Base-by-base conservation (phyloP, 2,113 vertebrate genomes). In the Gavia stellata region DNA sequence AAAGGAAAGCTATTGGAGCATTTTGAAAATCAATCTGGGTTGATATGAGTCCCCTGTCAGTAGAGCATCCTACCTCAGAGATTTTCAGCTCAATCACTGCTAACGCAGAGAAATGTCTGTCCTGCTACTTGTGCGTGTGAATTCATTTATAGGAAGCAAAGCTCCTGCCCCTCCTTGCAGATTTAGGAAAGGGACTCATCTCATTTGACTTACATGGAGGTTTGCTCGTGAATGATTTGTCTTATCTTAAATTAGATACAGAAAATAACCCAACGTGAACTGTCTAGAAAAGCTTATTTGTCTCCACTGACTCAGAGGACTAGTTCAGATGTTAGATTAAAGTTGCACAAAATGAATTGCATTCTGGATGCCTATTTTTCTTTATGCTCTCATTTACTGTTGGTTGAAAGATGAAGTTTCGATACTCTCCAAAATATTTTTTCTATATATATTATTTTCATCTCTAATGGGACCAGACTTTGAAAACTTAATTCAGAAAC, bases 401-500 rank as follows among this genome's bases (percentile, higher is more conserved):
- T 83, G 38, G 17, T 49, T 52, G 33, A 84, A 92, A 81, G 19
- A 6, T 31, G 9, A 88, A 77, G 14, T 16, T 29, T 34, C 20
- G 17, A 8, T 12, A 44, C 1, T 14, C 6, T n/a, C 8, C 8
- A 47, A 59, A 28, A 25, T 20, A n/a, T 58, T 40, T 8, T 44
- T 7, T 7, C 7, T 33, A 15, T 42, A 25, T 36, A 2, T 8
- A 20, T 56, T 40, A 7, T 70, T 93, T 93, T 86, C 49, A 66
- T 80, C 42, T 66, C 23, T 84, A 50, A 59, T 28, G 36, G 20
- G 47, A 55, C 18, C 29, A 78, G 68, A 42, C 29, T 55, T 86
- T 47, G 47, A 89, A 94, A 91, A 84, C 13, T 56, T 66, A 59
- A 40, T 74, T 88, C 26, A 91, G 52, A 84, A 96, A 31, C 29